Evolutionary conservation across 2,113 vertebrate species (phyloP), one percentile per base, ranked within the genome.

Genomic region (Platanista minor): DNA sequence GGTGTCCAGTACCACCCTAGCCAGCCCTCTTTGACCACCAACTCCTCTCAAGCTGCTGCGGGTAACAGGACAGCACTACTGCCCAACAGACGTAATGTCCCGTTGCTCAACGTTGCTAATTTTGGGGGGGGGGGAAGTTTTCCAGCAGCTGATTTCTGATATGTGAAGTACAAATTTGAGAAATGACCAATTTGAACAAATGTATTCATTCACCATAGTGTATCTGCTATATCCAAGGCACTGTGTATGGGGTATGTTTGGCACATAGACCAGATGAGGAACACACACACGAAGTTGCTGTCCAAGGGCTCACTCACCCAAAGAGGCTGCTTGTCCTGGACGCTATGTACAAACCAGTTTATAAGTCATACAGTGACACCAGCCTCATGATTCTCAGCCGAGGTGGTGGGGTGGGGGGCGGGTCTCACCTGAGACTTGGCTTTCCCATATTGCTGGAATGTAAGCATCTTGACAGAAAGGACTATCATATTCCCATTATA

Each of bases 401-500:
- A n/a, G 54, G 7, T 49, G 14, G 13, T n/a, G n/a, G 46, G 7
- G 11, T 0, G 49, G 49, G 52, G 49, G 72, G 8, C n/a, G 20
- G 54, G 10, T 6, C 0, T 14, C 54, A 5, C 46, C 46, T 57
- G 31, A 13, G 14, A 1, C 41, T 29, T 6, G 74, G 78, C 41
- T 18, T 78, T n/a, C 61, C 61, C 69, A 3, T 18, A 0, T 20
- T 39, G 33, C 64, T 49, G 17, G 31, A 59, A 39, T 18, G 10
- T 49, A 20, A n/a, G 15, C 25, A 17, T n/a, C 64, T 49, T 20
- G 54, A 67, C 11, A 21, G 62, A 20, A 33, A 43, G 20, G 31
- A 59, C 23, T 14, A 0, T 54, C 21, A 2, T 1, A 3, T 27
- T 33, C 46, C 39, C 21, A 3, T 15, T 15, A 33, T 8, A 3